phyloP scores from a whole-genome alignment of 1,140 invertebrate species.

The Sitodiplosis mosellana region DNA sequence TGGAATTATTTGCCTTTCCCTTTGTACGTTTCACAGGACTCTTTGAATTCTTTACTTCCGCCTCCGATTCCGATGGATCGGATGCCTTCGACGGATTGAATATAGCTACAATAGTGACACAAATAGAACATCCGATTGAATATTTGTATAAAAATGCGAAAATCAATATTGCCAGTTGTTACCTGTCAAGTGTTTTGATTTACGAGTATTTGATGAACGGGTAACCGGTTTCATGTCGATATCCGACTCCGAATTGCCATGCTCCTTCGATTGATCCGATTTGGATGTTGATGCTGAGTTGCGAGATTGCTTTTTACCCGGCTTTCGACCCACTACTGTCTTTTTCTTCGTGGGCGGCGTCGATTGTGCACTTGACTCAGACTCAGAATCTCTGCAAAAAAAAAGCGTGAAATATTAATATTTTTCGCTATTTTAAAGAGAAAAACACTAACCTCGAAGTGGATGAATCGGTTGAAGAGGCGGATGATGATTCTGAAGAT shows the following conservation, averaged over 20 bases:
- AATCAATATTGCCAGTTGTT: slow-evolving; percentile 18
- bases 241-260: slow-evolving; percentile 23
- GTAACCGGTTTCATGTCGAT: slow-evolving; percentile 17
- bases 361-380: background rate
- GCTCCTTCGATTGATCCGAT: slow-evolving; percentile 5
- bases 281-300: slow-evolving; percentile 9
- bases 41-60: slow-evolving; percentile 33
- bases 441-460: background rate
- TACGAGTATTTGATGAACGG: slow-evolving; percentile 31
- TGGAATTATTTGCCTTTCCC: slow-evolving; percentile 7
- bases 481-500: slow-evolving; percentile 2
- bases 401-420: no score
- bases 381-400: background rate
- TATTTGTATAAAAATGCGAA: no score
- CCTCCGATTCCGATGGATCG: slow-evolving; percentile 28
- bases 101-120: background rate
- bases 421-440: no score
- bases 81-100: slow-evolving; percentile 1
- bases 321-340: slow-evolving; percentile 9
- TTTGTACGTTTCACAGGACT: slow-evolving; percentile 36
- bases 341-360: background rate
- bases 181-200: slow-evolving; percentile 32
- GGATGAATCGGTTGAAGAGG: background rate
- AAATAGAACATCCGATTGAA: no score
- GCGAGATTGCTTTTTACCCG: slow-evolving; percentile 11